A percentile compares a stretch with the other conserved stretches of the same genome.
Conservation (phyloP, 2,797 vertebrate genomes). For the Cyclura pinguis region DNA sequence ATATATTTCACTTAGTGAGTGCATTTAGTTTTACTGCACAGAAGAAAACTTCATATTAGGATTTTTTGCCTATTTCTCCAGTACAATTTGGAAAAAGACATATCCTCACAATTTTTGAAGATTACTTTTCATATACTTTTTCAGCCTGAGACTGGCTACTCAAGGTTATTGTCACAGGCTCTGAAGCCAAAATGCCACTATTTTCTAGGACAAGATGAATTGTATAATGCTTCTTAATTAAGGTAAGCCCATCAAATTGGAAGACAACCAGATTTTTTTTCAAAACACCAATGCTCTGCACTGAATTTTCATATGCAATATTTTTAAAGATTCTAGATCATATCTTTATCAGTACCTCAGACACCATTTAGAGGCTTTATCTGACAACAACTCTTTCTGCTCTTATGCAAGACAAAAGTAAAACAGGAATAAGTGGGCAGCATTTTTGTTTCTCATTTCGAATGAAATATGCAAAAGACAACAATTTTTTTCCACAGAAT, state of each 20-base stretch:
- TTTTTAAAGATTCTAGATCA: background rate
- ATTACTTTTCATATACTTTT: conserved; percentile 11
- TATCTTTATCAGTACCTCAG: background rate
- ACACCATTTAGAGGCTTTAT: background rate
- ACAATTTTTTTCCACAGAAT: background rate
- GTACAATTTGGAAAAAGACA: conserved; percentile 1
- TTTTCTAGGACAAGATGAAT: conserved; percentile 8
- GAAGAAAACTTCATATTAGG: background rate
- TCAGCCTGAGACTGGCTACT: background rate
- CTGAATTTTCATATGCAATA: background rate
- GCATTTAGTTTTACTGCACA: background rate
- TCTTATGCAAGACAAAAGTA: background rate
- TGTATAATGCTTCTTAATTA: background rate
- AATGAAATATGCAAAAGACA: background rate
- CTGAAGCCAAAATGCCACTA: conserved; percentile 24
- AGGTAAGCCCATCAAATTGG: background rate
- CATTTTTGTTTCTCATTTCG: background rate
- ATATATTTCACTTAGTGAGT: background rate
- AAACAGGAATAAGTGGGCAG: too few relatives aligned
- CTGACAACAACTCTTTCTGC: background rate
- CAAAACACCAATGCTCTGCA: background rate
- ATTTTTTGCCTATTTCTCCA: conserved; percentile 26
- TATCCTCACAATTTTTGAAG: background rate
- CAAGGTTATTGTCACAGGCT: background rate
- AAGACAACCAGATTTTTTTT: background rate